These are phyloP conservation scores for Erannis defoliaria DNA, from an alignment of 2,888 invertebrate genomes.

Conservation along the genomic window DNA sequence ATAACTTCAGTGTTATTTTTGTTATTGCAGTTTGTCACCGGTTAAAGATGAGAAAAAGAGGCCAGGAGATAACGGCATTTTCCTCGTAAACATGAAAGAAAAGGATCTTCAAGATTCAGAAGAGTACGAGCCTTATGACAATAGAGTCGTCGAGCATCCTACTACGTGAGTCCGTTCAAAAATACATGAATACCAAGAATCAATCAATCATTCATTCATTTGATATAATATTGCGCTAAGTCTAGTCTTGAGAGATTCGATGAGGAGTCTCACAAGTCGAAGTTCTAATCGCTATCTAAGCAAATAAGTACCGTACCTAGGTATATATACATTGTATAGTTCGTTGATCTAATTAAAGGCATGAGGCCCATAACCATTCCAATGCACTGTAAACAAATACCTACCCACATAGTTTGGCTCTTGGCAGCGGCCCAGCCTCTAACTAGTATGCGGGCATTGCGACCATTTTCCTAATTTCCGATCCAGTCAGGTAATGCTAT, in stretches of 20 bases:
- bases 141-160: constrained; percentile 89
- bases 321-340: too few relatives aligned
- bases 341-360: not conserved
- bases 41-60: constrained; percentile 74
- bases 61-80: constrained; percentile 73
- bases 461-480: constrained; percentile 22
- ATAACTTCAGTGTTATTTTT: not conserved
- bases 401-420: constrained; percentile 3
- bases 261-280: too few relatives aligned
- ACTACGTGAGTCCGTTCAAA: constrained; percentile 88
- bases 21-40: constrained; percentile 70
- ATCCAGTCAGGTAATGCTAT: constrained; percentile 26
- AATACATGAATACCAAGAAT: too few relatives aligned
- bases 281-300: too few relatives aligned
- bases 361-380: constrained; percentile 7
- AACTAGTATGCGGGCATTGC: constrained; percentile 14
- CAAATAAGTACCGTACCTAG: not conserved
- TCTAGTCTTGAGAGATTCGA: too few relatives aligned
- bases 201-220: too few relatives aligned
- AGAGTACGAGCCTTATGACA: constrained; percentile 90
- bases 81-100: constrained; percentile 80
- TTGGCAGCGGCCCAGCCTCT: constrained; percentile 19
- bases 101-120: constrained; percentile 82
- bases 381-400: constrained; percentile 17
- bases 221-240: too few relatives aligned